phyloP scores from a whole-genome alignment of 2,888 invertebrate genomes.

The Pachycephus smyrnensis region DNA sequence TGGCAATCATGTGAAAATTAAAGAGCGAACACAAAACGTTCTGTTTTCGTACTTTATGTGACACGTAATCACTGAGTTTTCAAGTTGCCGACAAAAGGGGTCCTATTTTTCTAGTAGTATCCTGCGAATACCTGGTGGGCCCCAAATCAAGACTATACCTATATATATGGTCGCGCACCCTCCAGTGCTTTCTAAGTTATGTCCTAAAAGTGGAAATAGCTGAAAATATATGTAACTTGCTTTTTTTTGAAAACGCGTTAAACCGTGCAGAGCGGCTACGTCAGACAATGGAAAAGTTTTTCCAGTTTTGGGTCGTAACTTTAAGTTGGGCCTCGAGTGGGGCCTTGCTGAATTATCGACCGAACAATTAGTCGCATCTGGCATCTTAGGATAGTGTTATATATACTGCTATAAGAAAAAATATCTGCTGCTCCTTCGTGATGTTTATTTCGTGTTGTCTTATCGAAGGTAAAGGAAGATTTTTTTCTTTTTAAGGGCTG shows the following conservation, averaged over 20 bases:
- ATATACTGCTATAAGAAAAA: background rate
- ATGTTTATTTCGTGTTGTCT: background rate
- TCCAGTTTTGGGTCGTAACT: constrained; percentile 38
- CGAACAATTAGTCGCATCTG: constrained; percentile 10
- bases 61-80: constrained; percentile 49
- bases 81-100: constrained; percentile 36
- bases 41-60: constrained; percentile 57
- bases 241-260: constrained; percentile 19
- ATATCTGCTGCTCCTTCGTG: background rate
- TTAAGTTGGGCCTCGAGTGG: constrained; percentile 10
- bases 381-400: background rate
- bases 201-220: constrained; percentile 39
- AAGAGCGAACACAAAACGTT: constrained; percentile 44
- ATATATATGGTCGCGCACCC: background rate
- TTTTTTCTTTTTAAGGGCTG: background rate
- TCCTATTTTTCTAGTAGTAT: background rate
- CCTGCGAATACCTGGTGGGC: constrained; percentile 6
- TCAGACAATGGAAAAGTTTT: constrained; percentile 30
- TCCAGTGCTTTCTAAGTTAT: constrained; percentile 44
- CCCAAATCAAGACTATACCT: background rate
- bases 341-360: constrained; percentile 15
- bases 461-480: background rate
- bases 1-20: constrained; percentile 35
- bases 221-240: constrained; percentile 13
- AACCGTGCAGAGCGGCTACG: constrained; percentile 22